Base-by-base conservation (phyloP, 2,888 invertebrate genomes). In the Peribatodes rhomboidaria region DNA sequence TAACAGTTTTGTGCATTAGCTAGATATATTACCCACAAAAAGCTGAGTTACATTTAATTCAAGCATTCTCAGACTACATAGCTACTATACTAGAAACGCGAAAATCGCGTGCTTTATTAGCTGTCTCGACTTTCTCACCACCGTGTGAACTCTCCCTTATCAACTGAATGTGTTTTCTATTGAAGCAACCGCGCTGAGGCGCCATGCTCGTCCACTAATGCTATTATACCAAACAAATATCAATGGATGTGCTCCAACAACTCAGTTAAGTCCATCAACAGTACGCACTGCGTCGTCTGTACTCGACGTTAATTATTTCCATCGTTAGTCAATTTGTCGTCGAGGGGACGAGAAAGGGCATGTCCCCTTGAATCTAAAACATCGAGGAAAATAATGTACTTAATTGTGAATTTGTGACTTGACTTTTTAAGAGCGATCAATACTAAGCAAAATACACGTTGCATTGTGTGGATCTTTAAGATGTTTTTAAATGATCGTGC, bases 161-260 rank as follows among this genome's bases (percentile, higher is more conserved):
- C 22, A 64, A 64, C 11, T 49, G 56, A 56, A 69, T 69, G 65
- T 33, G 13, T 69, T 66, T 61, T 61, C 63, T 62, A 70, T 65
- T 64, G 63, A 71, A 67, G 49, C 39, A 18, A 57, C 58, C 56
- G 55, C 62, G 49, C 33, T 59, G 71, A 61, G 74, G 78, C 75
- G 77, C 79, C 77, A 70, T 60, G 71, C 70, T 68, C 68, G 73
- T 77, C 72, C 75, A 74, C 78, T 77, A 69, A 74, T 68, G 69
- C 52, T 68, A 68, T 73, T 73, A 72, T 72, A 74, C 73, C 69
- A 75, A 76, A 74, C 73, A 76, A 72, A 74, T 69, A 70, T 61
- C 66, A 50, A 69, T 73, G 69, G 74, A 76, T 69, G 72, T 69
- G 69, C 70, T 64, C 65, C 65, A 71, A 70, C 65, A 68, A 56